Evolutionary conservation across 2,888 invertebrate genomes (phyloP).

Genomic region (Plebejus melissa): DNA sequence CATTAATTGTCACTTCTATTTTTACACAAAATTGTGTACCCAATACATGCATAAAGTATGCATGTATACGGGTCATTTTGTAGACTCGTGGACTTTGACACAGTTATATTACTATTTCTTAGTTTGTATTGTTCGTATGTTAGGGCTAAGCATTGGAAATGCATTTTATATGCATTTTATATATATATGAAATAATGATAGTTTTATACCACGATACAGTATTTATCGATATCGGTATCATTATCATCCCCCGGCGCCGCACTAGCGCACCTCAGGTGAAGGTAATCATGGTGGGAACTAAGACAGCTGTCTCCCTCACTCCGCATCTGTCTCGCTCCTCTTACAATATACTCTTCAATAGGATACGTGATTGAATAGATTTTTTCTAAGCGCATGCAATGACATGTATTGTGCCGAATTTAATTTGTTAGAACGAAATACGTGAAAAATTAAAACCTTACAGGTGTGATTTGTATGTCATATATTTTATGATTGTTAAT

Average conservation of each 20-base stretch:
- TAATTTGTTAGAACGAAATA: conserved; percentile 22
- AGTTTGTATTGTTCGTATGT: too few relatives aligned
- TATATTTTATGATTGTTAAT: neutral
- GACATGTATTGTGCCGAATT: conserved; percentile 28
- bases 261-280: conserved; percentile 60
- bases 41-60: too few relatives aligned
- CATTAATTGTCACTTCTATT: too few relatives aligned
- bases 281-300: conserved; percentile 76
- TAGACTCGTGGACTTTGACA: too few relatives aligned
- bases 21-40: too few relatives aligned
- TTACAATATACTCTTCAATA: conserved; percentile 52
- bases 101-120: too few relatives aligned
- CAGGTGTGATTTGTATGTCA: conserved; percentile 25
- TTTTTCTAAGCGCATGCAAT: conserved; percentile 33
- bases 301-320: conserved; percentile 57
- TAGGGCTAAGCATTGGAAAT: too few relatives aligned
- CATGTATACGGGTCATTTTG: too few relatives aligned
- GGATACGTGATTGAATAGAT: conserved; percentile 45
- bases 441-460: neutral
- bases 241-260: conserved; percentile 34
- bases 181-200: too few relatives aligned
- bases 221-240: conserved; percentile 25
- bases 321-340: conserved; percentile 57
- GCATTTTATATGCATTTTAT: too few relatives aligned
- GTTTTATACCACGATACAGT: neutral